Evolutionary conservation across 2,113 vertebrate species (phyloP), one percentile per base, ranked within the genome.

Genomic region (Pampusana beccarii): DNA sequence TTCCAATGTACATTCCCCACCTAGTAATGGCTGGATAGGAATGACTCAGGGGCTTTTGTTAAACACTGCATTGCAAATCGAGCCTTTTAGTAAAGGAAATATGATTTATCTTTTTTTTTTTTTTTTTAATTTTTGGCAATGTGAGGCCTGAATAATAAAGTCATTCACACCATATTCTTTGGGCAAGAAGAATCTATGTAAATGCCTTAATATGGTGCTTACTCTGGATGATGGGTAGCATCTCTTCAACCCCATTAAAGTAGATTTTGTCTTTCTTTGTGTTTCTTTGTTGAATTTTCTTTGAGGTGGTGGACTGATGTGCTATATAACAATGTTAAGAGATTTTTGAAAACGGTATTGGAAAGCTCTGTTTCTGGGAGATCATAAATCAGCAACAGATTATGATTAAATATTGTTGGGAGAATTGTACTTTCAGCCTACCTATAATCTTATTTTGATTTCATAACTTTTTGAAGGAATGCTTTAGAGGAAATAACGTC

Each of bases 51-150:
- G 73, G 50, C 21, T 31, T 84, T 69, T 80, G 74, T 80, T 80
- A 60, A 79, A 34, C 0, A 2, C 31, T 33, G 72, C 75, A 26
- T 86, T 91, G 67, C 77, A 44, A 91, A 29, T 34, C 6, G 77
- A 92, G n/a, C 42, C 56, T 86, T 71, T 78, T 67, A 86, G 77
- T 75, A 84, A 81, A 86, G 78, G 94, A 61, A 90, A 92, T 88
- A 60, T 87, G 75, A 89, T 77, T 84, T 12, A 21, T 94, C 11
- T 40, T 40, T 44, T 44, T 18, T 19, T 44, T 44, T 19, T 46
- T 46, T 19, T 46, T 46, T 46, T 85, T 11, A 21, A 46, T 19
- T 46, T 94, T 94, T 36, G 44, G 73, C 36, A 44, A 17, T n/a
- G 50, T 7, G 33, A 44, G 86, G 84, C 44, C 44, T 72, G 44